Base-by-base conservation (phyloP, 1,140 invertebrate species). In the Cydia amplana region DNA sequence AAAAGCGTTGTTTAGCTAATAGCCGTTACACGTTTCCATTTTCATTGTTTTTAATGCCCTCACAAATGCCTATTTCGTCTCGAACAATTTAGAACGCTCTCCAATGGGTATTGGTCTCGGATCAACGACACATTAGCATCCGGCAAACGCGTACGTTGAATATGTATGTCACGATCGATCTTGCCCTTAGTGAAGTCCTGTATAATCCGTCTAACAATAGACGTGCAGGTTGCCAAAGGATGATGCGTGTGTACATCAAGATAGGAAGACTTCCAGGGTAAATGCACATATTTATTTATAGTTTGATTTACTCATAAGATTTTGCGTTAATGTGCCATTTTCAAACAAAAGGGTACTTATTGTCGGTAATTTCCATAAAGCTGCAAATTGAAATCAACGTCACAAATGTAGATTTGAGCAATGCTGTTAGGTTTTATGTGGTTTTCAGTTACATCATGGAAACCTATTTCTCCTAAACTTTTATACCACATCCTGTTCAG, bases 131-230 rank as follows among this genome's bases (percentile, higher is more conserved):
- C 32, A 36, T 70, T 70, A 70, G 65, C 65, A 70, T 18, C 65
- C 65, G 65, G 65, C 32, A 70, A 70, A 40, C 65, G 28, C 16
- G n/a, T 70, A 70, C n/a, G 32, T 2, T 70, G 65, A 70, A 70
- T 70, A 70, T 70, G 16, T 70, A 70, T 70, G 65, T 36, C 65
- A 70, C 65, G 65, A 70, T 40, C 18, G 32, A 70, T 70, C 65
- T 70, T 36, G 65, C 65, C 65, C 65, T 70, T 70, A 70, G 65
- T 70, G 32, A 70, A 70, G 14, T 70, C 65, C 65, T 70, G 28
- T 70, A 70, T 70, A 70, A 70, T 70, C 65, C 36, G 65, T 40
- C 14, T 70, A 70, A 70, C 65, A 70, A 70, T 70, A 43, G 65
- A 43, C 16, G 28, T 70, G 65, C 65, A 70, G 32, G 32, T 40